Base-by-base conservation (phyloP, 2,113 vertebrate genomes). In the Caracal caracal region DNA sequence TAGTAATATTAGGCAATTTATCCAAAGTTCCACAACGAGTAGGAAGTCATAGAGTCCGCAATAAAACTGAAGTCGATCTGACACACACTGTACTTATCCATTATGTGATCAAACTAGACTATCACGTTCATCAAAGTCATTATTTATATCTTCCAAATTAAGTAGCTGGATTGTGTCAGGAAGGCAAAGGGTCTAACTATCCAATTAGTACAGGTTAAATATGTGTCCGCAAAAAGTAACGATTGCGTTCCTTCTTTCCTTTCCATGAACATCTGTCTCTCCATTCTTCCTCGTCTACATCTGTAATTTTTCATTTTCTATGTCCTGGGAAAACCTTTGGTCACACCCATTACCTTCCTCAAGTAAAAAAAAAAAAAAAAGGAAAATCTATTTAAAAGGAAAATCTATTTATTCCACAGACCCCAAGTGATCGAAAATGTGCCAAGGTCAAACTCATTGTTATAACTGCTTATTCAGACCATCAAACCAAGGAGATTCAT, bases 71-170 rank as follows among this genome's bases (percentile, higher is more conserved):
- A n/a, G 20, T 76, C 8, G 81, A 24, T 43, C 13, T 43, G 10
- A 87, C 0, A 40, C 1, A 65, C 3, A 22, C 4, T 20, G 7
- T 28, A 56, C 2, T 43, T 30, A 53, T 10, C n/a, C 8, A 33
- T 65, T 40, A 59, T n/a, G 20, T 24, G 30, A 92, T 51, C 40
- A 35, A 53, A 78, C 71, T 22, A 76, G 90, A 13, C 43, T 47
- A 10, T 24, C 10, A 43, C 10, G 4, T 85, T n/a, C 43, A n/a
- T 33, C 28, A 33, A 61, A 70, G 7, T 43, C 28, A 71, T 73
- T 30, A 49, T 33, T 66, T 19, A 10, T 1, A 40, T 43, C 28
- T 47, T 85, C 24, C 19, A 65, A 88, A 71, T 82, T 26, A 85
- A 56, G 43, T 15, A 56, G 37, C 22, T 37, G 51, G 6, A 47